Conservation (phyloP, 1,140 invertebrate species). For the Thrips palmi region DNA sequence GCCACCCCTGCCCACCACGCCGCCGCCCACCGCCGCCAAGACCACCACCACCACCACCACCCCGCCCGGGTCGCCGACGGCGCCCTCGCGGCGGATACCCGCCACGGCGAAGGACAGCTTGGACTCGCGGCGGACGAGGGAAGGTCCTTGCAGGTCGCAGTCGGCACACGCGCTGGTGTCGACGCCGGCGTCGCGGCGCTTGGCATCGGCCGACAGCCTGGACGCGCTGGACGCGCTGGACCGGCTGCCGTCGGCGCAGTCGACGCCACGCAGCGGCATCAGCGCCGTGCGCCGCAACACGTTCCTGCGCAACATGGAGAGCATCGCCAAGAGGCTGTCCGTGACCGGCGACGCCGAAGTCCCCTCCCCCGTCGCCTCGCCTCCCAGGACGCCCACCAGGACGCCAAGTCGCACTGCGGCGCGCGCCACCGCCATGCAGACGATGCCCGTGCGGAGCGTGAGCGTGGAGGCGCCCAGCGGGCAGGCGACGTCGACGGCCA, state of each 20-base stretch:
- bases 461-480: neutral
- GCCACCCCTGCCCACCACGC: neutral
- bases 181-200: too few relatives aligned
- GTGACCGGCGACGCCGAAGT: constrained; percentile 20
- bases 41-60: neutral
- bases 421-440: constrained; percentile 26
- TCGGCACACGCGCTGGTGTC: too few relatives aligned
- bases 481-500: constrained; percentile 6
- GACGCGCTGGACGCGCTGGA: too few relatives aligned
- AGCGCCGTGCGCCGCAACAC: constrained; percentile 26
- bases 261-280: constrained; percentile 20
- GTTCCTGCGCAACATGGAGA: constrained; percentile 29
- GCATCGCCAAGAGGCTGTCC: constrained; percentile 25
- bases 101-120: too few relatives aligned
- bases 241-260: constrained; percentile 11
- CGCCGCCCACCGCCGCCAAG: neutral
- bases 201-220: too few relatives aligned
- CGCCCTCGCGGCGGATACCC: too few relatives aligned
- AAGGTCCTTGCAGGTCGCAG: too few relatives aligned
- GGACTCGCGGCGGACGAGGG: too few relatives aligned
- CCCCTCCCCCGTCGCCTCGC: constrained; percentile 21
- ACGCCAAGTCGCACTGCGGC: constrained; percentile 2
- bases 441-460: constrained; percentile 25
- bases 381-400: constrained; percentile 4
- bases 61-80: neutral